Percentiles rank a stretch among this genome's conserved stretches.
Conservation (phyloP, 2,888 invertebrate genomes). For the Ceraclea dissimilis region DNA sequence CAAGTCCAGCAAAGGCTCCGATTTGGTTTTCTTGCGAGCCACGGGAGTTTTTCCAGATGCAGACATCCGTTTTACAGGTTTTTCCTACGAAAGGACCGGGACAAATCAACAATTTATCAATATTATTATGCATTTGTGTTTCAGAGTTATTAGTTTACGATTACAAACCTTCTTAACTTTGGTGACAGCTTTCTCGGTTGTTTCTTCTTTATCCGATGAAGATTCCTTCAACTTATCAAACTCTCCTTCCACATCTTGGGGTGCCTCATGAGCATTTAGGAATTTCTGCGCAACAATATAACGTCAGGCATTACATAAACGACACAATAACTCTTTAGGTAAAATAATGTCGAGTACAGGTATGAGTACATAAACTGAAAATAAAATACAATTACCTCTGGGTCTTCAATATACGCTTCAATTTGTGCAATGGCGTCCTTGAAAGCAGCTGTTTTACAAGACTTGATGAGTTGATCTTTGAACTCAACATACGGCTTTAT, state of each 20-base stretch:
- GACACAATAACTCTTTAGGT: too few relatives aligned
- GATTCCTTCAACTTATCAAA: slow-evolving; percentile 64
- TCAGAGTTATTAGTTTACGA: too few relatives aligned
- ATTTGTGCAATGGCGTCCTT: slow-evolving; percentile 75
- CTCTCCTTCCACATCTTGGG: slow-evolving; percentile 55
- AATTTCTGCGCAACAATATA: slow-evolving; percentile 36
- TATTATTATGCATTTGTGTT: too few relatives aligned
- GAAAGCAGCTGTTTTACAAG: slow-evolving; percentile 67
- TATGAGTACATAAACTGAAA: too few relatives aligned
- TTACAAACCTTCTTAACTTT: slow-evolving; percentile 32
- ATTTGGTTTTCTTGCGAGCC: slow-evolving; percentile 44
- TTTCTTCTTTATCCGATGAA: slow-evolving; percentile 36
- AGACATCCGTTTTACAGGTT: slow-evolving; percentile 41
- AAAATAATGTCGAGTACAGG: too few relatives aligned
- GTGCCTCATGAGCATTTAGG: slow-evolving; percentile 43
- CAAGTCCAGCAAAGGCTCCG: slow-evolving; percentile 39
- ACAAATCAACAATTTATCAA: background rate
- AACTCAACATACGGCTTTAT: slow-evolving; percentile 75
- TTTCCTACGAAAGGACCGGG: slow-evolving; percentile 32
- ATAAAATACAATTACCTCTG: slow-evolving; percentile 57
- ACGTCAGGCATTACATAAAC: too few relatives aligned
- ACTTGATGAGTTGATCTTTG: slow-evolving; percentile 69
- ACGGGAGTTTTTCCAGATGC: slow-evolving; percentile 35
- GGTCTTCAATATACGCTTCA: slow-evolving; percentile 68
- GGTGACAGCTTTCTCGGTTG: slow-evolving; percentile 14